Evolutionary conservation across 1,140 invertebrate genomes (phyloP).

Genomic region (Achatina immaculata): DNA sequence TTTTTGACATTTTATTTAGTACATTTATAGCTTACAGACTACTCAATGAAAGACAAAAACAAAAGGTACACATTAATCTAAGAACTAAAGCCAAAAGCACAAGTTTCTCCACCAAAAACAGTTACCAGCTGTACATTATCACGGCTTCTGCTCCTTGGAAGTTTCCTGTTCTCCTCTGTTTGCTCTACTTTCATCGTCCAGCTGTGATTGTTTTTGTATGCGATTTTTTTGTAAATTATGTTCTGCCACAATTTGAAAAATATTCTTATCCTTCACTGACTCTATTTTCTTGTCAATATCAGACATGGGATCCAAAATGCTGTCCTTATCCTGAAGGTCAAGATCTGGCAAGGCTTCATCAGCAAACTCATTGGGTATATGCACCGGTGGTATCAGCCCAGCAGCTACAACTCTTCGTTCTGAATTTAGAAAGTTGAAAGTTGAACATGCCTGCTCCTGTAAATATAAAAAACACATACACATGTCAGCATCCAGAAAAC

Average conservation of each 20-base stretch:
- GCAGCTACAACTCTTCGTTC: conserved; percentile 83
- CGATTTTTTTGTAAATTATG: too few relatives aligned
- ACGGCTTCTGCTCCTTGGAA: not conserved
- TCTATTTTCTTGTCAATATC: not conserved
- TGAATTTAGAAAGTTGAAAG: conserved; percentile 86
- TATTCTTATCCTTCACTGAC: too few relatives aligned
- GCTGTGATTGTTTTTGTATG: not conserved
- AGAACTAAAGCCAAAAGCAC: too few relatives aligned
- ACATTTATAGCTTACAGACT: too few relatives aligned
- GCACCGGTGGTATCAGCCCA: conserved; percentile 81
- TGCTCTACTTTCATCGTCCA: not conserved
- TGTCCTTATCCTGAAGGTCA: not conserved
- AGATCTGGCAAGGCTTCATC: not conserved
- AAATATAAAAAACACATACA: conserved; percentile 30
- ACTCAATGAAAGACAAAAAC: too few relatives aligned
- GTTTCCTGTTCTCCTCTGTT: not conserved
- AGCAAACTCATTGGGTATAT: not conserved
- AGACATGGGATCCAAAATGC: too few relatives aligned
- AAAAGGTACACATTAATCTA: too few relatives aligned
- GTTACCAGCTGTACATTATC: too few relatives aligned
- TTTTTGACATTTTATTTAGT: too few relatives aligned
- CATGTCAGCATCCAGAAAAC: not conserved
- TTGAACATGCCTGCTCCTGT: conserved; percentile 80
- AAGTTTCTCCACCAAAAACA: too few relatives aligned
- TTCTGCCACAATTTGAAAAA: not conserved